phyloP scores from a whole-genome alignment of 1,140 invertebrate genomes.

The Dendroctonus valens region DNA sequence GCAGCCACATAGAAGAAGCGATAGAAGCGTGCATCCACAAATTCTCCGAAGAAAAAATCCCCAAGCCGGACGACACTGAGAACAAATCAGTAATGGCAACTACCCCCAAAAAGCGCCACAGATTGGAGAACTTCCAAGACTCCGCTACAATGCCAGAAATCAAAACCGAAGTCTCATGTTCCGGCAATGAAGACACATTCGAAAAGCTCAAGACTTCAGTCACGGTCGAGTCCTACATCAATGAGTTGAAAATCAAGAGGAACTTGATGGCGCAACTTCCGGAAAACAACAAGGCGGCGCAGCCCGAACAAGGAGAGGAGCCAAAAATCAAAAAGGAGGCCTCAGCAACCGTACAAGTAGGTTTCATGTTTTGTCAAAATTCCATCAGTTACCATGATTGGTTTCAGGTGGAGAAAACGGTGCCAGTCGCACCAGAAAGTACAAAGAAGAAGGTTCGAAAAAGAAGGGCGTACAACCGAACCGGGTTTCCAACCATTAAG shows the following conservation, averaged over 20 bases:
- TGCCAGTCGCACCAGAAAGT: slow-evolving; percentile 39
- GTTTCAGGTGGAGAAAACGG: slow-evolving; percentile 50
- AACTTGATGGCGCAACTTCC: slow-evolving; percentile 19
- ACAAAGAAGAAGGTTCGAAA: slow-evolving; percentile 68
- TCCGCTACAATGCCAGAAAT: slow-evolving; percentile 3
- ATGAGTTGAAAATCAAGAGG: slow-evolving; percentile 47
- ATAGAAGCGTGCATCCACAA: slow-evolving; percentile 61
- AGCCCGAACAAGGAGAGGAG: slow-evolving; percentile 19
- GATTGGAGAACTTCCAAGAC: slow-evolving; percentile 50
- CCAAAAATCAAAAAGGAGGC: slow-evolving; percentile 21
- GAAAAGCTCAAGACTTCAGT: slow-evolving; percentile 39
- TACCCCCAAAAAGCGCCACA: slow-evolving; percentile 62
- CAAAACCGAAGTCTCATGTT: slow-evolving; percentile 21
- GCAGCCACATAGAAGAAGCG: slow-evolving; percentile 57
- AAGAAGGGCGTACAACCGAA: slow-evolving; percentile 77
- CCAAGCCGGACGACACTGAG: slow-evolving; percentile 32
- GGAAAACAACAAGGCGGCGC: slow-evolving; percentile 27
- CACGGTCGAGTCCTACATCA: slow-evolving; percentile 42
- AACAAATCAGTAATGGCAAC: slow-evolving; percentile 46
- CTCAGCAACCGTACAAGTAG: slow-evolving; percentile 5
- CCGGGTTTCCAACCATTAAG: slow-evolving; percentile 81
- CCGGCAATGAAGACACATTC: slow-evolving; percentile 33
- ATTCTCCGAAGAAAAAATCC: slow-evolving; percentile 38
- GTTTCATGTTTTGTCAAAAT: neutral
- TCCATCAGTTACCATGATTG: neutral